Evolutionary conservation across 92 coral and sea anemone species (phyloP), one percentile per base, ranked within the genome.

Genomic region (Phenganax subtilis): DNA sequence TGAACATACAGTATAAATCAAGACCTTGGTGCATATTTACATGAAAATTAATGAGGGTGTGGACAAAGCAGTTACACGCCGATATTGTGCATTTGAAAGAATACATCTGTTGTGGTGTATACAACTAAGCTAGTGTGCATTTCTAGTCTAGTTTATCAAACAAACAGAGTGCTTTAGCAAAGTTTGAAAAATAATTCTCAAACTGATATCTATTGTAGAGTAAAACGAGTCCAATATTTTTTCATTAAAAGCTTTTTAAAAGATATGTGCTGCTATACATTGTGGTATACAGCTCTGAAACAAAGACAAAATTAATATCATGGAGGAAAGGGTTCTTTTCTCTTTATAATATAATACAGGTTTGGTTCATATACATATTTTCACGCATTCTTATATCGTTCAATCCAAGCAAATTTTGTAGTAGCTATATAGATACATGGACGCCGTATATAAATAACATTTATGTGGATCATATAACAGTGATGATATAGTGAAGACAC

Each of bases 141-240:
- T 68, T 68, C 73, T 37, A 68, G 73, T 68, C 47, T 68, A 68
- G 31, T 68, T 68, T 10, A 16, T 37, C 73, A 68, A 68, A 68
- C 73, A 68, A 68, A 68, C 73, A 68, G 73, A 68, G 47, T 37
- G 44, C 53, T 53, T 30, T 29, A 51, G 73, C 73, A 68, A 30
- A 68, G 73, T 68, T 68, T 68, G 53, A 30, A 68, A 68, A 37
- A 68, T 30, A 68, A 64, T 68, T 68, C 54, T 68, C 29, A 68
- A 68, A 28, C 73, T 68, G 31, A 68, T 68, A 68, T 30, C 73
- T 68, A 68, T 68, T 68, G 73, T 68, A 12, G 2, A 37, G 14
- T 11, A 37, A 53, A 68, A 68, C 47, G 73, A 68, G 73, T 25
- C 73, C 73, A 68, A 68, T 68, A 68, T 68, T 68, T 68, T 68